Base-by-base conservation (phyloP, 2,797 vertebrate species). In the Pipistrellus nathusii region DNA sequence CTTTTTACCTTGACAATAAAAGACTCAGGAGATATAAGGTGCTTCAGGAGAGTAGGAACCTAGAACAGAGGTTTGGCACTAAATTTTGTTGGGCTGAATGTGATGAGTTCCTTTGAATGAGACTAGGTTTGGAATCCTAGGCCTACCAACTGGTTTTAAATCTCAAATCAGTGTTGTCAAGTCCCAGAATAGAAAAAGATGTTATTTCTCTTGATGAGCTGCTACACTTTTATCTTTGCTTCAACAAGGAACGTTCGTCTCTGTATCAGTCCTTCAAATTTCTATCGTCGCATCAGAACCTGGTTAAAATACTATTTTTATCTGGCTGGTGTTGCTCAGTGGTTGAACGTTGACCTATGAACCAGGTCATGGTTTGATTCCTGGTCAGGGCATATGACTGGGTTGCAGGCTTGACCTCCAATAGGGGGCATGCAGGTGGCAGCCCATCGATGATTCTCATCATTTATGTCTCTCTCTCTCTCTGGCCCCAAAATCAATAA, bases 181-280 rank as follows among this genome's bases (percentile, higher is more conserved):
- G 25, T 94, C 25, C 55, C 41, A 89, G 13, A 84, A 78, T 20
- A 69, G 69, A 94, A 84, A 35, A 92, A 90, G 77, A 51, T 32
- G 15, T 66, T 89, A 71, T 73, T 86, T 89, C 53, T 85, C 44
- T 72, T 55, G 6, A 73, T 41, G 20, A 10, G 25, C 71, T 73
- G 10, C 48, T 75, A 59, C 35, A 78, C 48, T 46, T 77, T 41
- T 23, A 59, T 57, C 41, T 72, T 46, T 73, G 66, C 21, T 83
- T 87, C 66, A 82, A 46, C 35, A 64, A 91, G 53, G 46, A 93
- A 92, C 7, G 17, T 4, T 14, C 17, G 3, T 82, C 15, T 21
- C n/a, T 2, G 0, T 23, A 32, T 41, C 23, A 81, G 77, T 27
- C 44, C 53, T 14, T 38, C 46, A 75, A 59, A 85, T 46, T 71